A percentile compares a stretch with the other conserved stretches of the same genome.
phyloP scores from a whole-genome alignment of 1,140 invertebrate genomes.

The Drosophila pseudoananassae region DNA sequence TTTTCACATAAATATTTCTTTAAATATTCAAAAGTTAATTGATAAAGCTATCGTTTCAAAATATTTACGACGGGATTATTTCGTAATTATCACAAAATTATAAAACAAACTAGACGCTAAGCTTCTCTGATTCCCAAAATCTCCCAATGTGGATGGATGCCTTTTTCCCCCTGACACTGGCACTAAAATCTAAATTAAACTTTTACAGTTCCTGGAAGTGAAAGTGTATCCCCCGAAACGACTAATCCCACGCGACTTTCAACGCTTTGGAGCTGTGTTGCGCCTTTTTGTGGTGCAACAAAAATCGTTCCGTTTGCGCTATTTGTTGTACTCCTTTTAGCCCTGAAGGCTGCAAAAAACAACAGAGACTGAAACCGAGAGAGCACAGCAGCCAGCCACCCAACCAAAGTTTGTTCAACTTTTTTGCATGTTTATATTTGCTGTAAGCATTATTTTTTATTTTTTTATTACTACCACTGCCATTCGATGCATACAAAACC shows the following conservation, averaged over 20 bases:
- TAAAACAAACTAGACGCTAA: background rate
- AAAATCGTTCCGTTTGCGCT: conserved; percentile 18
- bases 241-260: conserved; percentile 37
- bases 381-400: conserved; percentile 9
- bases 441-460: conserved; percentile 65
- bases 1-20: background rate
- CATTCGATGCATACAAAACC: conserved; percentile 63
- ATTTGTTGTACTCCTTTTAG: conserved; percentile 48
- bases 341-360: conserved; percentile 34
- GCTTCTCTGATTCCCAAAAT: background rate
- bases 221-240: conserved; percentile 42
- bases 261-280: background rate
- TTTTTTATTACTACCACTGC: conserved; percentile 14
- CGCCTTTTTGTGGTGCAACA: conserved; percentile 23
- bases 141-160: background rate
- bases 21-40: background rate
- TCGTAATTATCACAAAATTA: background rate
- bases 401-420: conserved; percentile 70
- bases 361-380: background rate
- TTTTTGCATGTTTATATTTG: conserved; percentile 64
- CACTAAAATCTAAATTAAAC: conserved; percentile 41
- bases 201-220: conserved; percentile 32
- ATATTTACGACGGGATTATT: background rate
- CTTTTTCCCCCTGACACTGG: conserved; percentile 1
- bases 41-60: background rate